Conservation (phyloP, 2,113 vertebrate species). For the Archilochus colubris region DNA sequence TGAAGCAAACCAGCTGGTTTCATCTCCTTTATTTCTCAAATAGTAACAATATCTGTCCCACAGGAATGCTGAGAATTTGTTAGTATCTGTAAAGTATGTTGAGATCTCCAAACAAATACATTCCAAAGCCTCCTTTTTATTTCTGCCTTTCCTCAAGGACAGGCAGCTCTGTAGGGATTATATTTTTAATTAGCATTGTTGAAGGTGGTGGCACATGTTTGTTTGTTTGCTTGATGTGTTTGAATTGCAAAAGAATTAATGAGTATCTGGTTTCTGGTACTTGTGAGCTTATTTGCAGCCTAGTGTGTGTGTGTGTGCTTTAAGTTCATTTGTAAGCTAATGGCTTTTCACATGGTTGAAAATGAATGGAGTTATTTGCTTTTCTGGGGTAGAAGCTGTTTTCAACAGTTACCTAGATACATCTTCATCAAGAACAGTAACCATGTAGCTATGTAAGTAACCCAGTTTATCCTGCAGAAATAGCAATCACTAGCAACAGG, state of each 20-base stretch:
- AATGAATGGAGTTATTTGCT: background rate
- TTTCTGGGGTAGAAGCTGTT: background rate
- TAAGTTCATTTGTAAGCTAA: background rate
- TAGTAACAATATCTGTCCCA: background rate
- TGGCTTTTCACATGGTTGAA: background rate
- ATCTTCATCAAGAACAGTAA: background rate
- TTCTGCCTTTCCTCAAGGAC: background rate
- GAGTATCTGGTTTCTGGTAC: background rate
- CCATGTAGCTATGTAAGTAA: background rate
- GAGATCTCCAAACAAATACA: background rate
- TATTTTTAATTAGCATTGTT: background rate
- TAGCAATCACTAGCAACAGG: rapidly evolving
- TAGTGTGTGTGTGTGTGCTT: background rate
- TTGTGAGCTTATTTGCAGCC: background rate
- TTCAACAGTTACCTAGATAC: background rate
- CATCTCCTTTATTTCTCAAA: background rate
- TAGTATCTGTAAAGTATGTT: background rate
- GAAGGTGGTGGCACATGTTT: background rate
- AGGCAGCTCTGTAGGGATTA: background rate
- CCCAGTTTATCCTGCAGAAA: background rate
- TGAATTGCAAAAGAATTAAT: background rate
- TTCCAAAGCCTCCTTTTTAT: background rate
- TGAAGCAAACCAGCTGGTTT: background rate
- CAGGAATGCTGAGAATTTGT: conserved; percentile 36
- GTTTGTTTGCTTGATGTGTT: background rate